Conservation (phyloP, 2,888 invertebrate genomes). For the Pardosa pseudoannulata region DNA sequence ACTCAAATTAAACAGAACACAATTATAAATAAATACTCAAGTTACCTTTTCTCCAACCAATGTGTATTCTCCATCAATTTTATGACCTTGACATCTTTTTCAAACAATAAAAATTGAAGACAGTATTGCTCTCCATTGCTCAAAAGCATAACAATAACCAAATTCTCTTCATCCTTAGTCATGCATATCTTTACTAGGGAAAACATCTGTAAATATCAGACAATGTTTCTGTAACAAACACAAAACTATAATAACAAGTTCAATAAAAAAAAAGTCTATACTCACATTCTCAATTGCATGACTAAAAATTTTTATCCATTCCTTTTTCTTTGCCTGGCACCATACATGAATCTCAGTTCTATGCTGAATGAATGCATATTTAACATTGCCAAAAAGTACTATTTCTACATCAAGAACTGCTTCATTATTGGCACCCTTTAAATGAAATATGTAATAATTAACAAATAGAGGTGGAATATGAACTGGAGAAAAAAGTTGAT, state of each 20-base stretch:
- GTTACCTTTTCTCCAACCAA: constrained; percentile 42
- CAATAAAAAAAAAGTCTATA: neutral
- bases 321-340: constrained; percentile 12
- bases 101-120: constrained; percentile 56
- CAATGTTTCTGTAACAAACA: no score
- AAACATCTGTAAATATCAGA: neutral
- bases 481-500: no score
- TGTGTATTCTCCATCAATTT: constrained; percentile 63
- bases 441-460: no score
- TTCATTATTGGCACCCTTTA: constrained; percentile 35
- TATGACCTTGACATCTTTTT: constrained; percentile 45
- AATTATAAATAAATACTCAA: no score
- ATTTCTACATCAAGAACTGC: constrained; percentile 34
- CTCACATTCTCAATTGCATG: constrained; percentile 54
- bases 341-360: constrained; percentile 34
- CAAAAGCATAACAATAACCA: constrained; percentile 47
- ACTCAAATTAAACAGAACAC: no score
- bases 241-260: no score
- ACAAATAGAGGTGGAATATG: no score
- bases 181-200: constrained; percentile 6
- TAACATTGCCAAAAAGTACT: constrained; percentile 20
- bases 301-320: constrained; percentile 49
- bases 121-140: constrained; percentile 24
- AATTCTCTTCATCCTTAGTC: constrained; percentile 16
- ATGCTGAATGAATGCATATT: constrained; percentile 44